These are phyloP conservation scores for Thrips palmi DNA, from an alignment of 1,140 invertebrate genomes.

Conservation along the genomic window DNA sequence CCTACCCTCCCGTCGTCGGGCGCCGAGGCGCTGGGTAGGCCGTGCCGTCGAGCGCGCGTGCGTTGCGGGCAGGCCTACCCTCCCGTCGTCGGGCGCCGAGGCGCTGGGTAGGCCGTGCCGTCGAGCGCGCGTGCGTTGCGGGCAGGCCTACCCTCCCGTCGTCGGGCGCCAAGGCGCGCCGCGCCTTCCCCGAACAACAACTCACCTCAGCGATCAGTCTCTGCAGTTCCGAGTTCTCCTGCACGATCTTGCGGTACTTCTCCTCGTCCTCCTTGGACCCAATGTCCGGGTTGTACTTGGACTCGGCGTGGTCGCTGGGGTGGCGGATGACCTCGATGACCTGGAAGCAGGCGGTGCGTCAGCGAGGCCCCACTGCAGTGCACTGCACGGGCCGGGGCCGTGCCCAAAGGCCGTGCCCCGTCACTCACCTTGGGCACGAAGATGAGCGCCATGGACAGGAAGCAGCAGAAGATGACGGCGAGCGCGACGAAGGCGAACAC, in stretches of 20 bases:
- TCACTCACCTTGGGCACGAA: conserved; percentile 79
- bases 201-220: conserved; percentile 78
- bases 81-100: too few relatives aligned
- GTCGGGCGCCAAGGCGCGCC: background rate
- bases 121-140: too few relatives aligned
- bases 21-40: too few relatives aligned
- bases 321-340: conserved; percentile 70
- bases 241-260: conserved; percentile 76
- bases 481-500: conserved; percentile 91
- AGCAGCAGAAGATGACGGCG: conserved; percentile 85
- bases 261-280: conserved; percentile 92
- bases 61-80: too few relatives aligned
- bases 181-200: background rate
- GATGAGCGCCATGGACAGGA: conserved; percentile 91
- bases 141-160: too few relatives aligned
- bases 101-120: too few relatives aligned
- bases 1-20: too few relatives aligned
- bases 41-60: too few relatives aligned
- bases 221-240: conserved; percentile 91
- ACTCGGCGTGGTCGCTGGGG: conserved; percentile 64
- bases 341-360: conserved; percentile 28
- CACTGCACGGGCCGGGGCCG: background rate
- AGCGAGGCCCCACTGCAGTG: background rate
- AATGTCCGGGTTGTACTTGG: conserved; percentile 69
- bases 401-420: background rate